phyloP scores from a whole-genome alignment of 1,140 invertebrate species.

The Apis mellifera region DNA sequence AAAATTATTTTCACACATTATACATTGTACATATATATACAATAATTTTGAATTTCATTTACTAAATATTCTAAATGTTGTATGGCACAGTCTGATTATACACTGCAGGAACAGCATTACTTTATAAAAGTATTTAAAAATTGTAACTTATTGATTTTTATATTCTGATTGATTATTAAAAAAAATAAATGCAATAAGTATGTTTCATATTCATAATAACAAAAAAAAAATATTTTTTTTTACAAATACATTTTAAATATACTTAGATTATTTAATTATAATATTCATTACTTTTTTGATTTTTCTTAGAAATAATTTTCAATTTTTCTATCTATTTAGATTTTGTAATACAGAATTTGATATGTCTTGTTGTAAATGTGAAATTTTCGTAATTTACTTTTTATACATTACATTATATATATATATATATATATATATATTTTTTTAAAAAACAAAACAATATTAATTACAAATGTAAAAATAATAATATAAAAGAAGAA shows the following conservation, averaged over 20 bases:
- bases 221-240: background rate
- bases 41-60: constrained; percentile 26
- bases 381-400: constrained; percentile 13
- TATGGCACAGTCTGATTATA: constrained; percentile 38
- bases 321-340: constrained; percentile 34
- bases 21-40: constrained; percentile 26
- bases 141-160: constrained; percentile 8
- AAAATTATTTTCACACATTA: constrained; percentile 37
- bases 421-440: background rate
- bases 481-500: constrained; percentile 4
- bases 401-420: background rate
- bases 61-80: constrained; percentile 10
- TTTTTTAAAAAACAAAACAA: constrained; percentile 19
- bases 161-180: constrained; percentile 21
- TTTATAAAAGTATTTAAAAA: constrained; percentile 10
- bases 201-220: background rate
- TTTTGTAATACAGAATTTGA: constrained; percentile 32
- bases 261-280: constrained; percentile 13
- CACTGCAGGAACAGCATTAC: constrained; percentile 25
- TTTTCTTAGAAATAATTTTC: constrained; percentile 24
- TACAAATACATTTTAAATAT: constrained; percentile 23
- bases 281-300: constrained; percentile 28
- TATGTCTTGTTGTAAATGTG: constrained; percentile 34
- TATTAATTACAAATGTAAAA: constrained; percentile 5
- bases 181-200: constrained; percentile 19